phyloP scores from a whole-genome alignment of 2,797 vertebrate species.

The Poliocrania exsul region DNA sequence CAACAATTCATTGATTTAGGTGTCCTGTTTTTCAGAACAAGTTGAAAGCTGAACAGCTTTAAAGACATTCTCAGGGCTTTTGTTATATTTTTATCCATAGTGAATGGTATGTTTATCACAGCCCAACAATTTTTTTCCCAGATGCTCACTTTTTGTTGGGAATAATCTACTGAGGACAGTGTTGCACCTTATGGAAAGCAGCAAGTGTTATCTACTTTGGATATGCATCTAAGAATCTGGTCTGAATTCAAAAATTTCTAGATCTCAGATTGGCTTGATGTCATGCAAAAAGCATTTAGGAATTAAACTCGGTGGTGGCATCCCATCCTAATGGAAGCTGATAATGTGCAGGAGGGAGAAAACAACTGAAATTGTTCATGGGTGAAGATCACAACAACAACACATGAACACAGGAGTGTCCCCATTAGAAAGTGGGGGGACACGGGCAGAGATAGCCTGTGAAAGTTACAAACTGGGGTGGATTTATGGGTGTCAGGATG shows the following conservation, averaged over 20 bases:
- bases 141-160: not conserved
- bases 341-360: not conserved
- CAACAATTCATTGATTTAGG: not conserved
- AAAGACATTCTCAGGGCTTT: not conserved
- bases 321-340: not conserved
- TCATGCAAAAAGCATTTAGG: not conserved
- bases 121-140: not conserved
- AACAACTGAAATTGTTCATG: not conserved
- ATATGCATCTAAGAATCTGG: not conserved
- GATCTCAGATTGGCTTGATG: not conserved
- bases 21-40: not conserved
- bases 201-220: not conserved
- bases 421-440: not conserved
- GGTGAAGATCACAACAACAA: not conserved
- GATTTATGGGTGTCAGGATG: not conserved
- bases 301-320: not conserved
- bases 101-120: not conserved
- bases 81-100: not conserved
- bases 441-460: not conserved
- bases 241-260: not conserved
- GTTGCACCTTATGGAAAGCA: not conserved
- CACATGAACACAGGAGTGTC: accelerated
- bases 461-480: not conserved
- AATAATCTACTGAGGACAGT: not conserved
- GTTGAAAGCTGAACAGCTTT: not conserved